A percentile compares a stretch with the other conserved stretches of the same genome.
Conservation (phyloP, 2,888 invertebrate genomes). For the Sphecodes monilicornis region DNA sequence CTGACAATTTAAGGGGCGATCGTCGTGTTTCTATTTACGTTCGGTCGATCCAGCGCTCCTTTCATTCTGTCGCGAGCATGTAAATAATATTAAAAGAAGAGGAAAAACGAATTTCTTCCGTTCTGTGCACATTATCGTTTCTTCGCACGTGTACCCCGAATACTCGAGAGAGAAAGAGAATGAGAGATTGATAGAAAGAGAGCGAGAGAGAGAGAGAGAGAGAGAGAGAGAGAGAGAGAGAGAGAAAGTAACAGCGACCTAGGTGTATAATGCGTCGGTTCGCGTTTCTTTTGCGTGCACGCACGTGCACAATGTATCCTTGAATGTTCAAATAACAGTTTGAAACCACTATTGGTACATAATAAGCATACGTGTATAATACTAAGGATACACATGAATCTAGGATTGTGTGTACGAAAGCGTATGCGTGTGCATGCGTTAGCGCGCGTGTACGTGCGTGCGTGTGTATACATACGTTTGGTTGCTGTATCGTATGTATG, state of each 20-base stretch:
- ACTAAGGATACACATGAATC: conserved; percentile 11
- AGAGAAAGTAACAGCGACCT: not conserved
- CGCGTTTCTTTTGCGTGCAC: conserved; percentile 4
- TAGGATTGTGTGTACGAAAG: conserved; percentile 38
- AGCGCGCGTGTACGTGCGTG: not conserved
- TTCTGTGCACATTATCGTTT: conserved; percentile 14
- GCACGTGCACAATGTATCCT: conserved; percentile 8
- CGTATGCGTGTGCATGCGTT: not conserved
- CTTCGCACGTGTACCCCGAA: conserved; percentile 1
- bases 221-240: not conserved
- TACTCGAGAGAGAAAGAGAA: not conserved
- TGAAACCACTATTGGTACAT: conserved; percentile 29
- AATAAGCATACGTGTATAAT: conserved; percentile 20
- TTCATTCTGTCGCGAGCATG: conserved; percentile 6
- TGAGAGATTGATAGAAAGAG: too few species aligned
- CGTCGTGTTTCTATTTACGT: not conserved
- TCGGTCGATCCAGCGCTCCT: not conserved
- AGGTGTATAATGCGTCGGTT: not conserved
- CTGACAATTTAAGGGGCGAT: conserved; percentile 14
- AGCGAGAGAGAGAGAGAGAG: not conserved
- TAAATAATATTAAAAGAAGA: conserved; percentile 3
- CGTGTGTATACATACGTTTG: not conserved
- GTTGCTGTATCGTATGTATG: not conserved
- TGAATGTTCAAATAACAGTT: conserved; percentile 13
- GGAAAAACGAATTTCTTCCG: conserved; percentile 7